These are phyloP conservation scores for Drosophila pseudoananassae DNA, from an alignment of 1,140 invertebrate genomes.

Conservation along the genomic window DNA sequence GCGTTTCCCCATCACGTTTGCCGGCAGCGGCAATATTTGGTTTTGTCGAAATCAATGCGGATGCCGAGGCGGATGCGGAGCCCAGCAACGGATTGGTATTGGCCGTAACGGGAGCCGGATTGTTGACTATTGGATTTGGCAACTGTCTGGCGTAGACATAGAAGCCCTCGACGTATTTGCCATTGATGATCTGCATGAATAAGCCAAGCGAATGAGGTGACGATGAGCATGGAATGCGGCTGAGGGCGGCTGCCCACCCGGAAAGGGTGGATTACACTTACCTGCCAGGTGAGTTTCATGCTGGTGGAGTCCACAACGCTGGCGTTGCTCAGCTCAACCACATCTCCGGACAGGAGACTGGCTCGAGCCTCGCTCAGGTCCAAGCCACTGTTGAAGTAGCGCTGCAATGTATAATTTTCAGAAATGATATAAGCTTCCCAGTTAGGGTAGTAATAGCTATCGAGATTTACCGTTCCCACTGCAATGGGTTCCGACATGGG, in stretches of 20 bases:
- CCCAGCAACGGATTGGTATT: conserved; percentile 70
- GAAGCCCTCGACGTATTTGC: conserved; percentile 88
- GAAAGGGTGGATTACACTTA: conserved; percentile 74
- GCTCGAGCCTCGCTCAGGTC: conserved; percentile 87
- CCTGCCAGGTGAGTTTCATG: conserved; percentile 94
- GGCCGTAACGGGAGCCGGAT: conserved; percentile 39
- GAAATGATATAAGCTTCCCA: not conserved
- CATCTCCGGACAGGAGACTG: conserved; percentile 88
- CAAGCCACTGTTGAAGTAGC: conserved; percentile 85
- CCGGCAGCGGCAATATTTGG: conserved; percentile 83
- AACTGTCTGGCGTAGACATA: conserved; percentile 86
- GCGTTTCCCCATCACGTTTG: conserved; percentile 73
- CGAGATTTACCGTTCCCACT: conserved; percentile 78
- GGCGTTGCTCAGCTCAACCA: conserved; percentile 92
- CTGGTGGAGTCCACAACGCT: conserved; percentile 92
- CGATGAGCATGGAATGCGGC: conserved; percentile 24
- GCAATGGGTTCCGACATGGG: conserved; percentile 88
- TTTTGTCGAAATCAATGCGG: conserved; percentile 82
- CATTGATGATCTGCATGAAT: conserved; percentile 85
- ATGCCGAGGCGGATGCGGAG: conserved; percentile 63
- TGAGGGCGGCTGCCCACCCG: not conserved
- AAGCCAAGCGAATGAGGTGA: conserved; percentile 32
- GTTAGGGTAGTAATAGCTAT: not conserved
- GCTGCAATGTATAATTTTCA: conserved; percentile 26
- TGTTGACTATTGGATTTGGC: conserved; percentile 70